Percentiles rank a stretch among this genome's conserved stretches.
Conservation (phyloP, 2,888 invertebrate genomes). For the Temnothorax rugatulus region DNA sequence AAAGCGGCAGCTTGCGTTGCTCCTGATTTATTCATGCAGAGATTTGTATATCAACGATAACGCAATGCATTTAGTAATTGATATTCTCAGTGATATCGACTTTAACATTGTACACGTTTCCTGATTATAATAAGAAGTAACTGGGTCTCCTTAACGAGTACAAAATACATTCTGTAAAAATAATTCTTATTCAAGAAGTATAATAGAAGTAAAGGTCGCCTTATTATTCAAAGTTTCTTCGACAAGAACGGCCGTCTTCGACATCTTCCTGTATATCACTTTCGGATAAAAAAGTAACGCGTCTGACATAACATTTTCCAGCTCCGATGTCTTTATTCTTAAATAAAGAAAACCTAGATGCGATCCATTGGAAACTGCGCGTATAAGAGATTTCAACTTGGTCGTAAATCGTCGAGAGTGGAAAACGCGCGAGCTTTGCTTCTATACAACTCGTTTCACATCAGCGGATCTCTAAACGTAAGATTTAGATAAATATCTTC, state of each 20-base stretch:
- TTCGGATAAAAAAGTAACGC: not conserved
- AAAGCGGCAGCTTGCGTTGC: slow-evolving; percentile 1
- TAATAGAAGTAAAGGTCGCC: not conserved
- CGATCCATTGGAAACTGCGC: not conserved
- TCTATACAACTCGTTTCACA: not conserved
- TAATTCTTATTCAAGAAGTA: not conserved
- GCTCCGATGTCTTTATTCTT: not conserved
- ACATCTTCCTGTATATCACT: not conserved
- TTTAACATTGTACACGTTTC: slow-evolving; percentile 11
- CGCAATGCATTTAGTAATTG: slow-evolving; percentile 34
- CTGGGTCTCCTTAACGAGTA: not conserved
- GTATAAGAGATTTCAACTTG: not conserved
- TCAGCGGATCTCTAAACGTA: not conserved
- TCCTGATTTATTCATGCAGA: slow-evolving; percentile 35
- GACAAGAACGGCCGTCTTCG: not conserved
- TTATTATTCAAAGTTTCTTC: not conserved
- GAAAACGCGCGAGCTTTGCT: not conserved
- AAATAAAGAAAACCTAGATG: not conserved
- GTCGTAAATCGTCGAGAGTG: not conserved
- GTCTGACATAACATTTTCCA: not conserved
- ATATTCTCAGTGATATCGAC: slow-evolving; percentile 21
- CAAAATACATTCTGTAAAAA: not conserved
- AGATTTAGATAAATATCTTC: slow-evolving; percentile 16
- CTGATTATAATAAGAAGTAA: not conserved
- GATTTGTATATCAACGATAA: slow-evolving; percentile 49